A percentile compares a stretch with the other conserved stretches of the same genome.
phyloP scores from a whole-genome alignment of 92 coral and sea anemone genomes.

The Ricordea florida region DNA sequence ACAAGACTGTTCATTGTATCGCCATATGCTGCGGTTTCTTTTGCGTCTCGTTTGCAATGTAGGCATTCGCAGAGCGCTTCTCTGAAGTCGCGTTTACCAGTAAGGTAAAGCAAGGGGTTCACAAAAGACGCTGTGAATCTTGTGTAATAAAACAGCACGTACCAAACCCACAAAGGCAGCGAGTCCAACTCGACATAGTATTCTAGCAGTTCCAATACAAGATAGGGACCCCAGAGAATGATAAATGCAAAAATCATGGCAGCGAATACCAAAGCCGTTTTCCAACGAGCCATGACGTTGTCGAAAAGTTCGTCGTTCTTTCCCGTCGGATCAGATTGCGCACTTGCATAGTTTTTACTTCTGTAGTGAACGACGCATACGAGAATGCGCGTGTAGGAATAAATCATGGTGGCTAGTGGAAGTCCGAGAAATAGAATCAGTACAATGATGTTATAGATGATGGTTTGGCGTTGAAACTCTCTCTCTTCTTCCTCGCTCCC shows the following conservation, averaged over 20 bases:
- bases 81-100: constrained; percentile 51
- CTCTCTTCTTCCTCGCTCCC: not conserved
- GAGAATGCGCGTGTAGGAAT: constrained; percentile 18
- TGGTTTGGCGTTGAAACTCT: not conserved
- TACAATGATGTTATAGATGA: constrained; percentile 9
- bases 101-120: constrained; percentile 30
- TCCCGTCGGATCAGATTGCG: constrained; percentile 39
- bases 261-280: constrained; percentile 2
- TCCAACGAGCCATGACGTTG: not conserved
- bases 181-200: not conserved
- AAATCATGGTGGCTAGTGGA: constrained; percentile 30
- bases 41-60: not conserved
- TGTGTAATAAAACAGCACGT: constrained; percentile 10
- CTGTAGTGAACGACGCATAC: not conserved
- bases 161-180: constrained; percentile 2
- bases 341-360: not conserved
- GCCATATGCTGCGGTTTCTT: not conserved
- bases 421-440: constrained; percentile 1
- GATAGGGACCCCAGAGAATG: constrained; percentile 47
- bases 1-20: not conserved
- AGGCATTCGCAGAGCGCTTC: not conserved
- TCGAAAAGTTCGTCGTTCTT: not conserved
- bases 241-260: constrained; percentile 28
- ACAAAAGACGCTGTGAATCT: constrained; percentile 45
- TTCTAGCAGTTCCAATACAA: constrained; percentile 22